Evolutionary conservation across 2,888 invertebrate genomes (phyloP).

Genomic region (Acronicta psi): DNA sequence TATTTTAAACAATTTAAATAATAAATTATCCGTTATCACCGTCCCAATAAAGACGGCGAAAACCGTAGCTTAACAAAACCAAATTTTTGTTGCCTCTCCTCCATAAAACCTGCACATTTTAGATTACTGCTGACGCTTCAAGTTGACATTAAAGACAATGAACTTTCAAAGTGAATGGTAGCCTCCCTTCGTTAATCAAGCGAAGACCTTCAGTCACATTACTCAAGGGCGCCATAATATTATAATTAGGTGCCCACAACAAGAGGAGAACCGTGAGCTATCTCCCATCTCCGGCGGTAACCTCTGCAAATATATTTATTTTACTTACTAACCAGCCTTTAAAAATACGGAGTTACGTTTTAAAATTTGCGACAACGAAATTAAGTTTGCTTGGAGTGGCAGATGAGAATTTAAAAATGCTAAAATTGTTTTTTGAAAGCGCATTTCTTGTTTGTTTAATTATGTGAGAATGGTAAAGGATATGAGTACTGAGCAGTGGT

Average conservation of each 20-base stretch:
- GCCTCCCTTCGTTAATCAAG: constrained; percentile 26
- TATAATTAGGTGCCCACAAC: constrained; percentile 48
- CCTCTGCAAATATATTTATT: constrained; percentile 44
- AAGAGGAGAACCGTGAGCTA: constrained; percentile 46
- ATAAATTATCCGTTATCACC: too few species aligned
- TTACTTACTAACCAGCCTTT: constrained; percentile 27
- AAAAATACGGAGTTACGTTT: constrained; percentile 28
- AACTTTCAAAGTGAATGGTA: neutral
- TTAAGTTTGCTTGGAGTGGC: constrained; percentile 13
- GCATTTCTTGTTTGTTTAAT: too few species aligned
- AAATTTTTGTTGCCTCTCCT: too few species aligned
- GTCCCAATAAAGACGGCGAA: too few species aligned
- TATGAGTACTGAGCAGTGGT: too few species aligned
- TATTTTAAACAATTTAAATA: too few species aligned
- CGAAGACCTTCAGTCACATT: constrained; percentile 11
- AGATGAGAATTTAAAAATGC: neutral
- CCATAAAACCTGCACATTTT: too few species aligned
- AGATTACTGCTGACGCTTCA: too few species aligned
- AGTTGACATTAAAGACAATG: too few species aligned
- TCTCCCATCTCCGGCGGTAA: constrained; percentile 36
- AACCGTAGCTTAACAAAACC: too few species aligned
- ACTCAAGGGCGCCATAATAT: constrained; percentile 44
- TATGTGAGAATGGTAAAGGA: too few species aligned
- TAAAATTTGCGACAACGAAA: constrained; percentile 23
- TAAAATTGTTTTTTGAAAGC: constrained; percentile 15